Conservation (phyloP, 2,888 invertebrate species). For the Tridacna gigas region DNA sequence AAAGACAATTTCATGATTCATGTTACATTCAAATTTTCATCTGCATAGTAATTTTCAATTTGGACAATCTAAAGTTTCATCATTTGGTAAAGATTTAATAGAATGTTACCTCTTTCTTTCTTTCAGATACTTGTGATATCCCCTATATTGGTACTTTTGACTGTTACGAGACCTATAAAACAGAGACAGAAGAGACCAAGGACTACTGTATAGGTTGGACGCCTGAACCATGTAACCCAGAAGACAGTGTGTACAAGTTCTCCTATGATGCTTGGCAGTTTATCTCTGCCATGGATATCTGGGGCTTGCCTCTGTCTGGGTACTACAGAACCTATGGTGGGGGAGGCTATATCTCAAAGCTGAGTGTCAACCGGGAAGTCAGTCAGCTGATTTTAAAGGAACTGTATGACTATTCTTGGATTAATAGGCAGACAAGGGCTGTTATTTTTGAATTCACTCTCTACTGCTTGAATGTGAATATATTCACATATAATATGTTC, state of each 20-base stretch:
- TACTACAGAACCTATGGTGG: slow-evolving; percentile 70
- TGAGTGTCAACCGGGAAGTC: slow-evolving; percentile 70
- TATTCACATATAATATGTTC: slow-evolving; percentile 76
- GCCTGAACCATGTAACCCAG: slow-evolving; percentile 51
- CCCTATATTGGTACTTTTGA: slow-evolving; percentile 49
- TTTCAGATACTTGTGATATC: slow-evolving; percentile 59
- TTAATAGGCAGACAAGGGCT: slow-evolving; percentile 76
- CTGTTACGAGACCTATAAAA: slow-evolving; percentile 62
- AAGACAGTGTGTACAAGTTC: slow-evolving; percentile 57
- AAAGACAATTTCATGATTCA: too few relatives aligned
- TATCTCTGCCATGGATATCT: slow-evolving; percentile 68
- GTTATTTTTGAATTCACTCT: slow-evolving; percentile 79
- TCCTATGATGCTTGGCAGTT: slow-evolving; percentile 72
- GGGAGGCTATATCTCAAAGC: slow-evolving; percentile 76
- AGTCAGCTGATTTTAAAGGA: slow-evolving; percentile 69
- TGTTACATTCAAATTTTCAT: too few relatives aligned
- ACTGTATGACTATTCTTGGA: slow-evolving; percentile 68
- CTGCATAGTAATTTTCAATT: too few relatives aligned
- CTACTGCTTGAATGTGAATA: slow-evolving; percentile 76
- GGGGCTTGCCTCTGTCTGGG: slow-evolving; percentile 73
- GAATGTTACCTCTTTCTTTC: neutral
- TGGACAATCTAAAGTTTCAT: too few relatives aligned
- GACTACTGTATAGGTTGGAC: slow-evolving; percentile 69
- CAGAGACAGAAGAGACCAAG: slow-evolving; percentile 59
- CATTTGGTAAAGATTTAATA: too few relatives aligned